Evolutionary conservation across 1,140 invertebrate species (phyloP), one percentile per base, ranked within the genome.

Genomic region (Drosophila willistoni): DNA sequence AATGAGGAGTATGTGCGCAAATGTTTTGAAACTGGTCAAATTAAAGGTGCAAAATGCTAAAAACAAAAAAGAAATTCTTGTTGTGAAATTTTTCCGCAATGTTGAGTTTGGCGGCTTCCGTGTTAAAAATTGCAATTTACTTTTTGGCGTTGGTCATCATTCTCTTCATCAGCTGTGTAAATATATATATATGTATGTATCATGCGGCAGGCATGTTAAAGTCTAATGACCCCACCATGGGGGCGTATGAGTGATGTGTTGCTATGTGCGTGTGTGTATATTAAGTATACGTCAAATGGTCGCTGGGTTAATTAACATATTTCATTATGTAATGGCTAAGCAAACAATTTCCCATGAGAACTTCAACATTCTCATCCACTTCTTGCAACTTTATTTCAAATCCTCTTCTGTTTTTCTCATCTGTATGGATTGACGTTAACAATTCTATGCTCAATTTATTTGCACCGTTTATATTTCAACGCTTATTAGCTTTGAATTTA

Each of bases 401-500:
- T 12, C 0, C 44, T 12, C 3, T 14, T 7, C 42, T 42, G 4
- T 3, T n/a, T 42, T 42, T 42, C 29, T 29, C 29, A 29, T 29
- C 29, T 7, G 29, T 29, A 29, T 29, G 29, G 29, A 29, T 29
- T 29, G 29, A 6, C 29, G 29, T 29, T 29, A 42, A n/a, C 44
- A 70, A 64, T 69, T 73, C 19, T 39, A 41, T 19, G 61, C 67
- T 65, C 74, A 77, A 77, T 77, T 77, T 77, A 77, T 77, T 71
- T 77, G 44, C 36, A 77, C 47, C 74, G 61, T 66, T 78, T 73
- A 47, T 79, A 76, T 71, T 79, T 79, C 79, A 77, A 71, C 72
- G 84, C 71, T 86, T 87, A 86, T 86, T 87, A 79, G 83, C 79
- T 77, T 83, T 73, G 67, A 86, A 86, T 87, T 86, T 86, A 86